Percentiles rank a stretch among this genome's conserved stretches.
phyloP scores from a whole-genome alignment of 2,888 invertebrate genomes.

The Hirtodrosophila cameraria region DNA sequence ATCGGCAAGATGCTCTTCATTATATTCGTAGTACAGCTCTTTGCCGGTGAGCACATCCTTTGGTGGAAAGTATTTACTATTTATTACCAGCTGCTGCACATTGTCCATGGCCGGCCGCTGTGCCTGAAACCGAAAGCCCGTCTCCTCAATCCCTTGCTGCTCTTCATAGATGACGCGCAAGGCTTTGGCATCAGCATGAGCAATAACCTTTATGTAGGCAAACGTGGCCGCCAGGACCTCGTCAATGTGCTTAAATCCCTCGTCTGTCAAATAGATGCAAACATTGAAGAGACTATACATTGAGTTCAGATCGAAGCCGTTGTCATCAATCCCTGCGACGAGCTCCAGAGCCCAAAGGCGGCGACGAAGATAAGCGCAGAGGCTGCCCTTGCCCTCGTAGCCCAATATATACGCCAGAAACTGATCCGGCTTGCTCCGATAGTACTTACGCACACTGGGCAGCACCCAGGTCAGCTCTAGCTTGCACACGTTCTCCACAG shows the following conservation, averaged over 20 bases:
- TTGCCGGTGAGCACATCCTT: constrained; percentile 92
- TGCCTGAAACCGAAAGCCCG: constrained; percentile 89
- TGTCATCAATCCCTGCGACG: constrained; percentile 89
- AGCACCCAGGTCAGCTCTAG: constrained; percentile 85
- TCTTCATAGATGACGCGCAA: constrained; percentile 85
- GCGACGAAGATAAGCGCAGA: constrained; percentile 90
- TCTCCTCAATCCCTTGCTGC: constrained; percentile 89
- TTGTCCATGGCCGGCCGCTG: constrained; percentile 90
- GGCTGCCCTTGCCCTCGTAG: constrained; percentile 93
- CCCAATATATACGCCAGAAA: constrained; percentile 92
- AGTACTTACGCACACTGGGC: constrained; percentile 77
- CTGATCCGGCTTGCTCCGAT: constrained; percentile 85
- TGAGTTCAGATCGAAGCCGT: constrained; percentile 91
- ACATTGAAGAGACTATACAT: constrained; percentile 91
- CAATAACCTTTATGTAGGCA: constrained; percentile 91
- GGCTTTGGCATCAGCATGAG: constrained; percentile 52
- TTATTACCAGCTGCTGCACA: constrained; percentile 90
- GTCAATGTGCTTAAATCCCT: constrained; percentile 89
- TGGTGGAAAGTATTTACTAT: constrained; percentile 92
- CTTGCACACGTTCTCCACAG: constrained; percentile 89
- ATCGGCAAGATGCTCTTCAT: constrained; percentile 86
- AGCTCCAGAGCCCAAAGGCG: constrained; percentile 90
- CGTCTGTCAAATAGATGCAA: constrained; percentile 90
- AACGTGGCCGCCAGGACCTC: constrained; percentile 91
- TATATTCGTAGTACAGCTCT: constrained; percentile 90